Conservation (phyloP, 2,888 invertebrate species). For the Dynastes tityus region DNA sequence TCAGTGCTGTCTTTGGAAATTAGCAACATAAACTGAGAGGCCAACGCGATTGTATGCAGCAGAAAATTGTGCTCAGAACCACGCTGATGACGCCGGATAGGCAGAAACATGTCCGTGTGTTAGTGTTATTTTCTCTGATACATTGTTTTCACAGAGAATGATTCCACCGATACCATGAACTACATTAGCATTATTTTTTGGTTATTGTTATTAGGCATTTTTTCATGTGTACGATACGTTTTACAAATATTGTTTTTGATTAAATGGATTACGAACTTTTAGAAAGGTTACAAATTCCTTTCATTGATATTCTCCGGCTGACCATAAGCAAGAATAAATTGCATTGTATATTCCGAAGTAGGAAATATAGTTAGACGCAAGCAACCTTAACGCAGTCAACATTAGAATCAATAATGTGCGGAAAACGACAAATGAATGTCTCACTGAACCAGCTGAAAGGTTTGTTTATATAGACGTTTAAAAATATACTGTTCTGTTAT, state of each 20-base stretch:
- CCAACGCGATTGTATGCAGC: too few species aligned
- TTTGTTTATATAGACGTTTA: slow-evolving; percentile 37
- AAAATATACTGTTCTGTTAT: slow-evolving; percentile 25
- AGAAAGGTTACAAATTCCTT: not conserved
- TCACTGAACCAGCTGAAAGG: slow-evolving; percentile 21
- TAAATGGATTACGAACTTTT: not conserved
- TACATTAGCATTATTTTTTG: too few species aligned
- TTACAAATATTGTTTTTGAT: slow-evolving; percentile 4
- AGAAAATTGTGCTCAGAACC: too few species aligned
- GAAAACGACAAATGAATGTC: slow-evolving; percentile 34
- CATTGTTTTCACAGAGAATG: too few species aligned
- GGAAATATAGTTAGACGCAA: slow-evolving; percentile 18
- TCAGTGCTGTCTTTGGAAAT: too few species aligned
- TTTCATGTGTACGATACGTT: not conserved
- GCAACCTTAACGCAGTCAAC: slow-evolving; percentile 14
- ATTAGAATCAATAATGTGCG: slow-evolving; percentile 31
- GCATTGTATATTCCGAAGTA: not conserved
- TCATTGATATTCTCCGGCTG: not conserved
- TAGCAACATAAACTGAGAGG: too few species aligned
- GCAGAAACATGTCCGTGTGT: too few species aligned
- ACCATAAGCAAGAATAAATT: slow-evolving; percentile 6
- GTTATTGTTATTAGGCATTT: too few species aligned
- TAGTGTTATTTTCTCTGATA: too few species aligned
- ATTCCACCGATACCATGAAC: too few species aligned
- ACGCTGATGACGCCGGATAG: too few species aligned